Conservation (phyloP, 2,888 invertebrate genomes). For the Polia nebulosa region DNA sequence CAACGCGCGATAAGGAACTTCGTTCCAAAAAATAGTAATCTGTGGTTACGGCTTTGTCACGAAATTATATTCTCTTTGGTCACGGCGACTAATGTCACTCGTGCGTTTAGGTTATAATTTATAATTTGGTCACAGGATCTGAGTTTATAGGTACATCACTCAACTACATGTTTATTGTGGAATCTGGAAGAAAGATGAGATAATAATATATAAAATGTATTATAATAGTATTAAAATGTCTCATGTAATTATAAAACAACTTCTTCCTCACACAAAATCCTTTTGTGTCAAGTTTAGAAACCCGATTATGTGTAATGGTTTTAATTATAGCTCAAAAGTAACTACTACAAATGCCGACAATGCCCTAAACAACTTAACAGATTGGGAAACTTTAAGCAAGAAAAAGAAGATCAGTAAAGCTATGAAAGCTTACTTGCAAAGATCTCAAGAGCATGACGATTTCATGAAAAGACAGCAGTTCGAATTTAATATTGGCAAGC, state of each 20-base stretch:
- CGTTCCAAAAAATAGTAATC: too few species aligned
- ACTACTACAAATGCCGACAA: conserved; percentile 66
- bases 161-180: background rate
- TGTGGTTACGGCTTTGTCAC: too few species aligned
- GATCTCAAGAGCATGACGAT: conserved; percentile 95
- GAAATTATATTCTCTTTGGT: too few species aligned
- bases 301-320: conserved; percentile 66
- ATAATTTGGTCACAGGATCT: background rate
- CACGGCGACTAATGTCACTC: background rate
- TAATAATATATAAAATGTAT: conserved; percentile 12
- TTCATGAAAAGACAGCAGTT: conserved; percentile 95
- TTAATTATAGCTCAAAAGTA: conserved; percentile 73
- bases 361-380: conserved; percentile 78
- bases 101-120: background rate
- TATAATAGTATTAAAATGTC: conserved; percentile 73
- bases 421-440: conserved; percentile 96
- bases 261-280: conserved; percentile 72
- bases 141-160: too few species aligned
- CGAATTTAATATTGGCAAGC: conserved; percentile 97
- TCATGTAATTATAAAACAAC: conserved; percentile 72
- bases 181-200: conserved; percentile 14
- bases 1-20: too few species aligned
- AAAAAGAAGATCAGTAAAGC: conserved; percentile 95
- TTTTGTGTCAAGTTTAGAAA: conserved; percentile 67
- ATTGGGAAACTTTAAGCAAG: conserved; percentile 86